Evolutionary conservation across 1,140 invertebrate genomes (phyloP).

Genomic region (Druon quercuslanigerum): DNA sequence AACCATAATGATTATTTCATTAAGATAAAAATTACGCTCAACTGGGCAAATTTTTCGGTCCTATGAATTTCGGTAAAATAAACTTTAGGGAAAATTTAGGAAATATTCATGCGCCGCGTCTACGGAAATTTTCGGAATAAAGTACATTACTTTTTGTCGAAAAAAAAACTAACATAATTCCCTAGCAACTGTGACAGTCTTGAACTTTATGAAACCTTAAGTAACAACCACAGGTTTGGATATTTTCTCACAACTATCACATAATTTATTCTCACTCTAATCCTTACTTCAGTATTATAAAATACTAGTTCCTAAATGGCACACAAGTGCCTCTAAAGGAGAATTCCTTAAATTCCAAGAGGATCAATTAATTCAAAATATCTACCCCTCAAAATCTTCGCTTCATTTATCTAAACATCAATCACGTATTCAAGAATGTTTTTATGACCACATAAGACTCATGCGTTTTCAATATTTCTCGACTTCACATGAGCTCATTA

Average conservation of each 20-base stretch:
- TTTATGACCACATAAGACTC: not conserved
- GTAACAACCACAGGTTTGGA: not conserved
- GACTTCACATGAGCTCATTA: not conserved
- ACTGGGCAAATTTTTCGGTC: too few relatives aligned
- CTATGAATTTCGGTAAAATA: too few relatives aligned
- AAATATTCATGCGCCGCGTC: too few relatives aligned
- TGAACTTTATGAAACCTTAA: constrained; percentile 1
- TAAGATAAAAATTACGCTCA: too few relatives aligned
- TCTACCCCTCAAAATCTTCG: not conserved
- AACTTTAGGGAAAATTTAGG: too few relatives aligned
- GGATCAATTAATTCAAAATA: not conserved
- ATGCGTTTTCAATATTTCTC: not conserved
- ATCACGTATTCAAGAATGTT: constrained; percentile 6
- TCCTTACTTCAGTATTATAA: constrained; percentile 6
- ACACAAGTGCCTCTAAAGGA: not conserved
- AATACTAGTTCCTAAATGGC: constrained; percentile 7
- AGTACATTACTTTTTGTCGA: not conserved
- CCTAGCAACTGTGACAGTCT: not conserved
- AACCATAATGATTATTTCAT: too few relatives aligned
- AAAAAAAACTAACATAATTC: not conserved
- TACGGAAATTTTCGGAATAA: not conserved
- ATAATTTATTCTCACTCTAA: constrained; percentile 32
- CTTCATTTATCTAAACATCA: constrained; percentile 11
- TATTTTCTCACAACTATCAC: constrained; percentile 18
- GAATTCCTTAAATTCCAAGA: not conserved